Evolutionary conservation across 2,888 invertebrate genomes (phyloP), one percentile per base, ranked within the genome.

Genomic region (Diarsia mendica): DNA sequence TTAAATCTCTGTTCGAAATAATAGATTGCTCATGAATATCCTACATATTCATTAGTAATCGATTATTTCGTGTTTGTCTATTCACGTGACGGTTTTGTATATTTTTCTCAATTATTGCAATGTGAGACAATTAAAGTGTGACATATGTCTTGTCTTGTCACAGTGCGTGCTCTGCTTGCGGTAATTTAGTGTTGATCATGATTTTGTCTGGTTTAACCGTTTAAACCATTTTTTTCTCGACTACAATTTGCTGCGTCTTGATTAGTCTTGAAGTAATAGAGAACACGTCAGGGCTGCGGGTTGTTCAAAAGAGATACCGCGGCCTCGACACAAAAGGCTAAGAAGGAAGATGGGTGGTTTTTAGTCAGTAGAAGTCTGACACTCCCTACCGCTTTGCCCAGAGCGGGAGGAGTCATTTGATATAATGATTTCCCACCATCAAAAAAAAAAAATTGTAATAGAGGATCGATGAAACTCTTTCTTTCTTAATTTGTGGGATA

Each of bases 61-160:
- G 28, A 15, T 58, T 28, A 33, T 33, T 60, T 33, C 18, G 48
- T 9, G 63, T 5, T 49, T 33, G 48, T 33, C 13, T 20, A 6
- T 53, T 51, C 53, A 66, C 71, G 70, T 84, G 33, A 64, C 48
- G 0, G 9, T 70, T 67, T 51, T 15, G 23, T 64, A 70, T 67
- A 70, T 72, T 68, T 64, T 61, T 23, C 28, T 63, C 20, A 33
- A 67, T 49, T 49, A 49, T 6, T 71, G 28, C 13, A 1, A 9
- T 49, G 60, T 66, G 65, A 53, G 65, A 66, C 39, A 33, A 15
- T 69, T 48, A n/a, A 33, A 28, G 51, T 55, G 28, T 15, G 63
- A 49, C 33, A 79, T 10, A n/a, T 58, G 55, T 58, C 49, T 44
- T 51, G 64, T 67, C 15, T 53, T 48, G 48, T 53, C 77, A 65